Evolutionary conservation across 23 tunicate species (phyloP).

Genomic region (Ascidia mentula): DNA sequence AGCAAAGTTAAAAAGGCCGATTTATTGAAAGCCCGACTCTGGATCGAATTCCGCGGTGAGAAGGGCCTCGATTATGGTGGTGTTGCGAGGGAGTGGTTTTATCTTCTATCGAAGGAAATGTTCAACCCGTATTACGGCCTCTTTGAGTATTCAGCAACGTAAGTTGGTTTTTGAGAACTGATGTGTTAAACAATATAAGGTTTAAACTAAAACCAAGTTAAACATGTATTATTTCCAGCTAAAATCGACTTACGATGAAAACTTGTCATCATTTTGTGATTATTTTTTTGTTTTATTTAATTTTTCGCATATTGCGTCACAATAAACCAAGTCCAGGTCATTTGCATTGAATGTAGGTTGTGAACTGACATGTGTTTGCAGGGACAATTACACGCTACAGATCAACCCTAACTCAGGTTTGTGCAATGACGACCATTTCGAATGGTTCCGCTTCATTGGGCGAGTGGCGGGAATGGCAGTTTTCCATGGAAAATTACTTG

Average conservation of each 20-base stretch:
- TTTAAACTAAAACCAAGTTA: no score
- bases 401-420: conserved; percentile 94
- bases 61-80: conserved; percentile 98
- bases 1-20: conserved; percentile 62
- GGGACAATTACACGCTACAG: conserved; percentile 95
- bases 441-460: conserved; percentile 94
- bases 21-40: conserved; percentile 73
- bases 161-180: conserved; percentile 43
- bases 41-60: conserved; percentile 92
- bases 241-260: no score
- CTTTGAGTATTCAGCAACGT: conserved; percentile 97
- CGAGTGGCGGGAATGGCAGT: conserved; percentile 99
- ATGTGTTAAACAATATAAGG: no score
- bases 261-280: no score
- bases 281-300: no score
- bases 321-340: no score
- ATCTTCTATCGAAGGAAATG: conserved; percentile 95
- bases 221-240: no score
- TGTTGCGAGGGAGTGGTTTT: conserved; percentile 97
- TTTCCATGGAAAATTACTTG: conserved; percentile 92
- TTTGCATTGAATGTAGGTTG: background rate
- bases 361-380: background rate
- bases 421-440: conserved; percentile 88
- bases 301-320: no score
- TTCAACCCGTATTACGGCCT: conserved; percentile 97